These are phyloP conservation scores for Coelogynopora nodosa DNA, from an alignment of 2,888 invertebrate species.

Conservation along the genomic window DNA sequence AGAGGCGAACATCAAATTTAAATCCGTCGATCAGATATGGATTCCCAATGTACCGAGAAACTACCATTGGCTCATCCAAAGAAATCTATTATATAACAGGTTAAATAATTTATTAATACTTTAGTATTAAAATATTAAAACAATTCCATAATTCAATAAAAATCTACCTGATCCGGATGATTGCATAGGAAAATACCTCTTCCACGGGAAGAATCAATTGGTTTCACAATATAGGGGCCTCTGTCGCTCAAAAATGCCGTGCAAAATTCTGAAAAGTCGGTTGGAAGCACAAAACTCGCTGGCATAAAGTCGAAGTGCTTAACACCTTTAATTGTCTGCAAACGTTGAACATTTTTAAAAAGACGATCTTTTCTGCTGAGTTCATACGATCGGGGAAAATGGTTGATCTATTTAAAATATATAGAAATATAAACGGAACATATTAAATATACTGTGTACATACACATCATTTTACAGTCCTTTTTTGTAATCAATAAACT, in stretches of 20 bases:
- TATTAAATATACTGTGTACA: no score
- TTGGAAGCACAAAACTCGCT: conserved; percentile 86
- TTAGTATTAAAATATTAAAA: not conserved
- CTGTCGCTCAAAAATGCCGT: conserved; percentile 70
- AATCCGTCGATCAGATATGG: conserved; percentile 66
- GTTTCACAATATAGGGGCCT: conserved; percentile 81
- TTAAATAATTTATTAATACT: not conserved
- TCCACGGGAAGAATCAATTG: conserved; percentile 85
- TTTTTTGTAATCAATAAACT: no score
- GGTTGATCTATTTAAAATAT: conserved; percentile 90
- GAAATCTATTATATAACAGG: no score
- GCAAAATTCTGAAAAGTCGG: conserved; percentile 71
- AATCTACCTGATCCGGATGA: conserved; percentile 33
- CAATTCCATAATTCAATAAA: not conserved
- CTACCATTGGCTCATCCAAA: conserved; percentile 81
- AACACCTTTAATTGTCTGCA: conserved; percentile 66
- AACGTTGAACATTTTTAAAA: conserved; percentile 66
- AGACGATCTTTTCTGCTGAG: conserved; percentile 88
- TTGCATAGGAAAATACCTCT: conserved; percentile 71
- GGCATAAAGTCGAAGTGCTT: conserved; percentile 91
- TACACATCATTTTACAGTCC: no score
- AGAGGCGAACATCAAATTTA: conserved; percentile 90
- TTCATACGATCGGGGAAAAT: conserved; percentile 86
- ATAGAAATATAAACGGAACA: no score
- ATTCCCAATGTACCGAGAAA: conserved; percentile 68